Evolutionary conservation across 2,888 invertebrate species (phyloP).

Genomic region (Punctoribates punctum): DNA sequence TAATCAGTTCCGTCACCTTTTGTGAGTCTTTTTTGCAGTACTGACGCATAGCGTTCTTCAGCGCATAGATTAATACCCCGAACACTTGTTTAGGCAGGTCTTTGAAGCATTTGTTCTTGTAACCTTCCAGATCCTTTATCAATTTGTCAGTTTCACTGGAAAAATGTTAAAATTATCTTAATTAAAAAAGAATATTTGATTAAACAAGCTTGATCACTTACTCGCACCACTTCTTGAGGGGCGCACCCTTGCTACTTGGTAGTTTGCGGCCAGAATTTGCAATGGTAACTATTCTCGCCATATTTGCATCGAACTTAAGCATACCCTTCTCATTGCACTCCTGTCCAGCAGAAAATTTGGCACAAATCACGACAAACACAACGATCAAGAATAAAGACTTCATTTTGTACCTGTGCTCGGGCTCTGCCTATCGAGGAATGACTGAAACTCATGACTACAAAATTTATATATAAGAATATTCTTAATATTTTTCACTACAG

Average conservation of each 20-base stretch:
- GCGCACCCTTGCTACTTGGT: not conserved
- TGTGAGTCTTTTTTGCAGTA: not conserved
- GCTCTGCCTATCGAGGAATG: too few species aligned
- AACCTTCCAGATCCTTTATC: not conserved
- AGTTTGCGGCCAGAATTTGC: not conserved
- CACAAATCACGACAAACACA: too few species aligned
- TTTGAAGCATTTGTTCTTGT: not conserved
- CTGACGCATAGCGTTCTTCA: not conserved
- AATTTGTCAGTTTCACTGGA: not conserved
- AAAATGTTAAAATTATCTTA: not conserved
- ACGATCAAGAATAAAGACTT: too few species aligned
- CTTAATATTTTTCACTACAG: too few species aligned
- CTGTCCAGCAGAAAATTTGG: not conserved
- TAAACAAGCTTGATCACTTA: not conserved
- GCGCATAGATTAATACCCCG: not conserved
- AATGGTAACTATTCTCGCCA: not conserved
- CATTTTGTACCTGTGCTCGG: too few species aligned
- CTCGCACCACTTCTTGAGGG: not conserved
- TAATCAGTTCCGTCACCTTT: not conserved
- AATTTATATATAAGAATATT: too few species aligned
- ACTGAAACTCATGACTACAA: too few species aligned
- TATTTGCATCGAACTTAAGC: not conserved
- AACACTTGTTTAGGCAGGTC: not conserved
- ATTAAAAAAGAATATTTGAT: not conserved
- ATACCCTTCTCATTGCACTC: not conserved